Base-by-base conservation (phyloP, 2,113 vertebrate genomes). In the Aleadryas rufinucha region DNA sequence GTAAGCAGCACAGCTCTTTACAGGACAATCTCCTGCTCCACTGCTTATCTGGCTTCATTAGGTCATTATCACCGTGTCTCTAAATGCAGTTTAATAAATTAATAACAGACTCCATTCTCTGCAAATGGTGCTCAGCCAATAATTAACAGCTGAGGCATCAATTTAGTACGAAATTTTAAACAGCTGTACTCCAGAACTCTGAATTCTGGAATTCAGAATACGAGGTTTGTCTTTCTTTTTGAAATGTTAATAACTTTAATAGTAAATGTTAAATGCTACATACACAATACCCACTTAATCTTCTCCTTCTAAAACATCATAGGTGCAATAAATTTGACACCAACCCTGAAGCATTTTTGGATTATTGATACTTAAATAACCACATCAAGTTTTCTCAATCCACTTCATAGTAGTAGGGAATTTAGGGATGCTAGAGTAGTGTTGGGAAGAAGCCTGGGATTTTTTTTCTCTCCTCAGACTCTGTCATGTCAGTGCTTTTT, bases 401-500 rank as follows among this genome's bases (percentile, higher is more conserved):
- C 41, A 66, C 18, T 31, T 37, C 0, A 8, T 15, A 52, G 31
- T 19, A 52, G 57, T 14, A 35, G 57, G 41, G 53, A 76, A 60
- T 85, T 87, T 50, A 87, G 1, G 2, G 84, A 77, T 68, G 16
- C 78, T n/a, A 87, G 53, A 65, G 79, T 16, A 33, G 6, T 64
- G 15, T 35, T 86, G 60, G 59, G 72, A 37, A 83, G 92, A 85
- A 90, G 71, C 82, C 68, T 90, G 75, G 68, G 66, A 86, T 74
- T 74, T 65, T 82, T 83, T 79, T 84, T 49, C 53, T 79, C 84
- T 84, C 93, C 91, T 86, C 69, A 31, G 35, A 39, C 78, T 90
- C 75, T 87, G 54, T 94, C 91, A 81, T 47, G 64, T 63, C 57
- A 84, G 68, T 77, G 53, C 95, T 97, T 97, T 96, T 87, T 82